phyloP scores from a whole-genome alignment of 1,140 invertebrate species.

The Linepithema humile region DNA sequence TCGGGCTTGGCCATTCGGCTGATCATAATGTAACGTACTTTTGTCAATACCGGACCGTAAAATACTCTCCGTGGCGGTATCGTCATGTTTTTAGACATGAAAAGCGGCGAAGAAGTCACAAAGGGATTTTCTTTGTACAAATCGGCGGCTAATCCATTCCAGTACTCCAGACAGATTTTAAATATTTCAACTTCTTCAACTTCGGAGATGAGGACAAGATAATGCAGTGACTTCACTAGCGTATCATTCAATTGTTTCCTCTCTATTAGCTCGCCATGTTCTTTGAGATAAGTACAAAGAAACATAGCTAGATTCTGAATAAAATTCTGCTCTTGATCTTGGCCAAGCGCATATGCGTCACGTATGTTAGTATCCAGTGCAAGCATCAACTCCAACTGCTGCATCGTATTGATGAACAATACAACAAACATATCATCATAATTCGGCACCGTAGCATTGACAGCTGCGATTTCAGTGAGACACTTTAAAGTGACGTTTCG shows the following conservation, averaged over 20 bases:
- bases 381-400: conserved; percentile 96
- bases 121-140: conserved; percentile 93
- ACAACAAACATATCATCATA: conserved; percentile 97
- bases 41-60: conserved; percentile 93
- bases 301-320: conserved; percentile 99
- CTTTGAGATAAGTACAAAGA: conserved; percentile 98
- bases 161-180: conserved; percentile 99
- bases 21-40: conserved; percentile 99
- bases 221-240: conserved; percentile 94
- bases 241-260: conserved; percentile 89
- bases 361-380: conserved; percentile 96
- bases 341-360: conserved; percentile 95
- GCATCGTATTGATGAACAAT: conserved; percentile 96
- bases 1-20: conserved; percentile 99
- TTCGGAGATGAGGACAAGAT: conserved; percentile 98
- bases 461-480: conserved; percentile 98
- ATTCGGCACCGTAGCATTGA: conserved; percentile 89
- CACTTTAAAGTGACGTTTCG: conserved; percentile 99
- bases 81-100: conserved; percentile 79
- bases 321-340: conserved; percentile 99
- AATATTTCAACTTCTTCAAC: conserved; percentile 99
- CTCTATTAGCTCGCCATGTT: conserved; percentile 96
- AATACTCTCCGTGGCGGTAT: conserved; percentile 87
- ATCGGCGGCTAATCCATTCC: conserved; percentile 96
- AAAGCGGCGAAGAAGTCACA: conserved; percentile 77